Evolutionary conservation across 2,113 vertebrate species (phyloP).

Genomic region (Australoheros scitulus): DNA sequence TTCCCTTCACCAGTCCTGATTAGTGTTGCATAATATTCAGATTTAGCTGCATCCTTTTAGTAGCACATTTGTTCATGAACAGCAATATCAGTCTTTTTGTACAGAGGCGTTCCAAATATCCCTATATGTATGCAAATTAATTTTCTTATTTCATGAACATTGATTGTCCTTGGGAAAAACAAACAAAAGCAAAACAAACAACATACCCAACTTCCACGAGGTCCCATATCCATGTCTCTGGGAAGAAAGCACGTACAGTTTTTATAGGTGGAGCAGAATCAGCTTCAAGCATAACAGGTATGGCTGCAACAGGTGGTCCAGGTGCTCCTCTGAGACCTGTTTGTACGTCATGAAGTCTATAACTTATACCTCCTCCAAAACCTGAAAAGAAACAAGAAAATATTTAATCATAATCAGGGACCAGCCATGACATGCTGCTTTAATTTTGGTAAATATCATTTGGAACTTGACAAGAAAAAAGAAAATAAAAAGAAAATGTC

Average conservation of each 20-base stretch:
- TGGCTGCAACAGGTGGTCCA: too few species aligned
- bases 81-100: too few species aligned
- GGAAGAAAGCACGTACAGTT: slow-evolving; percentile 79
- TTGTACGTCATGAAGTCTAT: too few species aligned
- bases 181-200: slow-evolving; percentile 43
- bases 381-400: background rate
- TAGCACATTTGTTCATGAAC: too few species aligned
- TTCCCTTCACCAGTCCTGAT: too few species aligned
- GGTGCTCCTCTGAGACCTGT: too few species aligned
- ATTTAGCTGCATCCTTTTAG: too few species aligned
- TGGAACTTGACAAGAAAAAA: background rate
- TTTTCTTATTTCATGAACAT: background rate
- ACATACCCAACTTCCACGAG: slow-evolving; percentile 78
- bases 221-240: slow-evolving; percentile 91
- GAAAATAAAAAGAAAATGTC: background rate
- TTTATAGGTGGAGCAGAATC: background rate
- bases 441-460: background rate
- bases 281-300: too few species aligned
- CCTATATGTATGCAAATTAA: background rate
- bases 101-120: too few species aligned
- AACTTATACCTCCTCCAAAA: too few species aligned
- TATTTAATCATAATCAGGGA: background rate
- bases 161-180: too few species aligned
- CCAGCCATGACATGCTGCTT: background rate
- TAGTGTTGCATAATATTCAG: too few species aligned